These are phyloP conservation scores for Chironomus tentans DNA, from an alignment of 2,888 invertebrate species.

Conservation along the genomic window DNA sequence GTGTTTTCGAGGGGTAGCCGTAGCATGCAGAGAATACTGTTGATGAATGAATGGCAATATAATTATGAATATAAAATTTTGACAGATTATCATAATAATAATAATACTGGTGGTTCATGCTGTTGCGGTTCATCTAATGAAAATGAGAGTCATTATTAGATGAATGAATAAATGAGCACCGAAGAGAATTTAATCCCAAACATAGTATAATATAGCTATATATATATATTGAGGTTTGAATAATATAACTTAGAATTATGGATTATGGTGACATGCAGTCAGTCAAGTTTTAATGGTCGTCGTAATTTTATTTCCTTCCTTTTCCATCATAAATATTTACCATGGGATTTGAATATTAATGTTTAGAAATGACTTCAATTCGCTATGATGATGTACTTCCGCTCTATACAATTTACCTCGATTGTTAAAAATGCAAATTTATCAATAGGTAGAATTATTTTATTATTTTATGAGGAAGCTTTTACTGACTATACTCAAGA, in stretches of 20 bases:
- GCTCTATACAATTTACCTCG: neutral
- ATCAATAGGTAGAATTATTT: too few relatives aligned
- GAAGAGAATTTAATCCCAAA: too few relatives aligned
- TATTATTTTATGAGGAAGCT: too few relatives aligned
- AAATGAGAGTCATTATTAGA: constrained; percentile 17
- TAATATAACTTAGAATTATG: too few relatives aligned
- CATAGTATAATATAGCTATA: too few relatives aligned
- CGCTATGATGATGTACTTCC: neutral
- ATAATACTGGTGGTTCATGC: neutral
- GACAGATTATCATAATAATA: constrained; percentile 12
- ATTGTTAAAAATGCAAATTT: too few relatives aligned
- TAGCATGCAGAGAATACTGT: neutral
- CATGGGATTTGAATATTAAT: constrained; percentile 14
- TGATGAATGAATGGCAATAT: constrained; percentile 10
- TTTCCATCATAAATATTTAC: neutral
- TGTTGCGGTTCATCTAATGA: constrained; percentile 10
- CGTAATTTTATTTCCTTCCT: neutral
- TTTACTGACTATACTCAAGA: too few relatives aligned
- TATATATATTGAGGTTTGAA: too few relatives aligned
- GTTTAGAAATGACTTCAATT: neutral
- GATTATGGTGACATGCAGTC: too few relatives aligned
- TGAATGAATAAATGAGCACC: neutral
- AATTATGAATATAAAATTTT: constrained; percentile 12
- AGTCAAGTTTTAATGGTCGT: too few relatives aligned
- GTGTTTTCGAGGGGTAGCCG: neutral